Percentiles rank a stretch among this genome's conserved stretches.
Evolutionary conservation across 2,113 vertebrate genomes (phyloP).

Genomic region (Amia ocellicauda): DNA sequence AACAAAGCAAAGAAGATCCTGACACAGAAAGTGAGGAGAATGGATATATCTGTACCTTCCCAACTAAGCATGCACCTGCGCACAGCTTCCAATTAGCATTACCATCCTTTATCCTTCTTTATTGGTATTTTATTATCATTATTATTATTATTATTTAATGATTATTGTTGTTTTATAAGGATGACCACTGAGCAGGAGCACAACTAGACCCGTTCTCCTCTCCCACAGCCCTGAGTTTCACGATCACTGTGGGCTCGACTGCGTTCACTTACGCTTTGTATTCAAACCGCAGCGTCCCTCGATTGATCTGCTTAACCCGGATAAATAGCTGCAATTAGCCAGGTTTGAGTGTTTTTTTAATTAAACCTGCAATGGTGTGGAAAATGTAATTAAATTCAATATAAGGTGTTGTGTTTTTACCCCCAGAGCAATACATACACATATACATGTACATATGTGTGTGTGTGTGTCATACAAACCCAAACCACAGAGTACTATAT

Average conservation of each 20-base stretch:
- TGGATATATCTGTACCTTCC: conserved; percentile 74
- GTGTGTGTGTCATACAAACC: background rate
- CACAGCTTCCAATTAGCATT: conserved; percentile 29
- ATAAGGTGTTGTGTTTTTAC: background rate
- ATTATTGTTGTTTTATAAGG: conserved; percentile 32
- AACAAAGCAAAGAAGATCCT: conserved; percentile 89
- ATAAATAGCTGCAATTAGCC: conserved; percentile 1
- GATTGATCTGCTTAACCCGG: background rate
- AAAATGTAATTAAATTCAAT: conserved; percentile 3
- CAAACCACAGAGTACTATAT: background rate
- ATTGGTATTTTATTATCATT: no score
- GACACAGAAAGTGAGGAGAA: conserved; percentile 85
- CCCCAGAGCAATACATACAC: background rate
- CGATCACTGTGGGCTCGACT: conserved; percentile 1
- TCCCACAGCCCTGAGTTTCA: background rate
- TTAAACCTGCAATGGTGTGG: background rate
- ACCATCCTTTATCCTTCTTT: no score
- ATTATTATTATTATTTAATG: background rate
- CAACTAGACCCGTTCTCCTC: conserved; percentile 32
- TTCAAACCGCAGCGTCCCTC: background rate
- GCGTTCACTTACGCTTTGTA: background rate
- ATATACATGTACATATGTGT: background rate
- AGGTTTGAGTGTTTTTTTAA: background rate
- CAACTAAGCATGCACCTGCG: conserved; percentile 75
- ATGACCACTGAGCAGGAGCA: conserved; percentile 60